Evolutionary conservation across 2,888 invertebrate genomes (phyloP).

Genomic region (Drosophila algonquin): DNA sequence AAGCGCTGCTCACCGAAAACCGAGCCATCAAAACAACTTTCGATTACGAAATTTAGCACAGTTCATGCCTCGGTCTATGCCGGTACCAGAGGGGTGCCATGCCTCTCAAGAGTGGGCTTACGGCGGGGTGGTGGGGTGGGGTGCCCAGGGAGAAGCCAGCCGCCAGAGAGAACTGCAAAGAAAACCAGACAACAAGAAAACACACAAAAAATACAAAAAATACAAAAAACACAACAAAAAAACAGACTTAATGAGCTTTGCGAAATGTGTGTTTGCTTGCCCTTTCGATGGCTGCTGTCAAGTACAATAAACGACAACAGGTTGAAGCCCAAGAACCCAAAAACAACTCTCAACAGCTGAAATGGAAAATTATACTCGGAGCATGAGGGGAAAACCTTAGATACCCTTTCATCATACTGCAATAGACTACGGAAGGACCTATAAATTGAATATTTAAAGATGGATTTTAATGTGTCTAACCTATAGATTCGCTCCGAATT

Average conservation of each 20-base stretch:
- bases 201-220: background rate
- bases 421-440: no score
- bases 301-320: constrained; percentile 78
- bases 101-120: background rate
- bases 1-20: constrained; percentile 60
- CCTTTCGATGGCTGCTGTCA: constrained; percentile 78
- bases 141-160: constrained; percentile 4
- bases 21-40: constrained; percentile 77
- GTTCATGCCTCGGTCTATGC: constrained; percentile 20
- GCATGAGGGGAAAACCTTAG: background rate
- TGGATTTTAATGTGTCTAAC: no score
- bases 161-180: constrained; percentile 18
- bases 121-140: no score
- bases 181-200: constrained; percentile 22
- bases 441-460: no score
- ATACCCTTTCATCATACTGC: background rate
- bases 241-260: constrained; percentile 75
- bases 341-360: constrained; percentile 35
- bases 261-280: constrained; percentile 77
- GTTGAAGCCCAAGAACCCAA: constrained; percentile 69
- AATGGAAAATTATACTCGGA: constrained; percentile 19
- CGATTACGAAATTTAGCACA: constrained; percentile 78
- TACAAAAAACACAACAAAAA: constrained; percentile 23
- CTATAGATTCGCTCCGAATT: no score
- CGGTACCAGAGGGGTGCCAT: constrained; percentile 1